Evolutionary conservation across 2,113 vertebrate genomes (phyloP), one percentile per base, ranked within the genome.

Genomic region (Phalacrocorax aristotelis): DNA sequence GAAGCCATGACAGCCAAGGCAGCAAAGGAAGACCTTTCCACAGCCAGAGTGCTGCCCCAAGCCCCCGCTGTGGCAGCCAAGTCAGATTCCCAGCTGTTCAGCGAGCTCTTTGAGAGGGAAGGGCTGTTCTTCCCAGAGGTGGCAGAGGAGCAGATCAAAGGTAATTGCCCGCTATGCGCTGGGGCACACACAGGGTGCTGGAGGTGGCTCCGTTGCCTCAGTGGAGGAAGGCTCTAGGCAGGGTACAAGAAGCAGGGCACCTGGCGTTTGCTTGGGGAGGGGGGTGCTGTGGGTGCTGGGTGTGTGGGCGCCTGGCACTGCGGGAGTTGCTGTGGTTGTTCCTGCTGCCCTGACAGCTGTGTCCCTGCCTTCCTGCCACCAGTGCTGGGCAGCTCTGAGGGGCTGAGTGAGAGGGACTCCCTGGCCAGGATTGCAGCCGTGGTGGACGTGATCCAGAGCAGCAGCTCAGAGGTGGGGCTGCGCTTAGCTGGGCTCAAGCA

Each of bases 81-180:
- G 57, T 95, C 92, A 3, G 98, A 98, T 66, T 96, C 90, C 0
- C 95, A 98, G 72, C 97, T 98, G 13, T 98, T 98, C 87, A 83
- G 89, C 8, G 98, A 99, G 95, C 98, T 99, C 46, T 98, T 98
- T 8, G 92, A 94, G 29, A 98, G 98, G 52, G 99, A 99, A 83
- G 98, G 98, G 57, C 96, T 98, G 89, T 74, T 77, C 26, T 97
- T 98, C 34, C 97, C 98, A 0, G 96, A 98, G 1, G 96, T 98
- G 86, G 82, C 97, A 10, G 98, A 99, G 92, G 99, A 99, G 92
- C 98, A 98, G 96, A 98, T 98, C 83, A 97, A 97, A 97, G 98
- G 99, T 98, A 92, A 95, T 80, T 30, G 26, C 58, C 26, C 10
- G 46, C 44, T 26, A 2, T 0, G 1, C 0, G 1, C 3, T 21